phyloP scores from a whole-genome alignment of 2,797 vertebrate species.

The Spatula versicolor region DNA sequence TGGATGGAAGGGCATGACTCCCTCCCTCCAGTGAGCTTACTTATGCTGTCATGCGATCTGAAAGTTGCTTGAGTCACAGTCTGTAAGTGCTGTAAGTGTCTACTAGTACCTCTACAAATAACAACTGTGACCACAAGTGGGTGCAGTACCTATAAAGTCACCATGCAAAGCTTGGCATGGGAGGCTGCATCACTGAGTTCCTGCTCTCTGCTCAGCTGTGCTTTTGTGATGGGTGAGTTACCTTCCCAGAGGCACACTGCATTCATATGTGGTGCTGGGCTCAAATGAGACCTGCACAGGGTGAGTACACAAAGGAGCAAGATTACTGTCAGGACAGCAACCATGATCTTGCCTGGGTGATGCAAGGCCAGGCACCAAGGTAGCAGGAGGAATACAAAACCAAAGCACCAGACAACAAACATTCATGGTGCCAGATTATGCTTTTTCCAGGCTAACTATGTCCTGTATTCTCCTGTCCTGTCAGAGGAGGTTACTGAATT shows the following conservation, averaged over 20 bases:
- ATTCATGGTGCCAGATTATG: neutral
- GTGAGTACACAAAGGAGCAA: neutral
- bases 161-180: fast-evolving
- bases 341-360: neutral
- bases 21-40: neutral
- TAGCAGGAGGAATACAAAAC: neutral
- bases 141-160: slow-evolving; percentile 47
- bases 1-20: neutral
- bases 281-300: neutral
- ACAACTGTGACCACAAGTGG: neutral
- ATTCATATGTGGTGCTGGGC: neutral
- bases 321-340: neutral
- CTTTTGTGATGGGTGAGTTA: slow-evolving; percentile 58
- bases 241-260: neutral
- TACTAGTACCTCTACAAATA: slow-evolving; percentile 3
- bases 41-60: neutral
- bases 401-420: neutral
- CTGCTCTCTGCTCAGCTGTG: slow-evolving; percentile 1
- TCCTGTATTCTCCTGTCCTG: neutral
- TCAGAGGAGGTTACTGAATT: neutral
- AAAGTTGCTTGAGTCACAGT: neutral
- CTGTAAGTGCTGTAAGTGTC: slow-evolving; percentile 51
- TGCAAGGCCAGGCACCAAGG: neutral
- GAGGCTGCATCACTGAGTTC: neutral
- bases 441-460: neutral